These are phyloP conservation scores for Ganaspis brasiliensis DNA, from an alignment of 2,888 invertebrate species.

Conservation along the genomic window DNA sequence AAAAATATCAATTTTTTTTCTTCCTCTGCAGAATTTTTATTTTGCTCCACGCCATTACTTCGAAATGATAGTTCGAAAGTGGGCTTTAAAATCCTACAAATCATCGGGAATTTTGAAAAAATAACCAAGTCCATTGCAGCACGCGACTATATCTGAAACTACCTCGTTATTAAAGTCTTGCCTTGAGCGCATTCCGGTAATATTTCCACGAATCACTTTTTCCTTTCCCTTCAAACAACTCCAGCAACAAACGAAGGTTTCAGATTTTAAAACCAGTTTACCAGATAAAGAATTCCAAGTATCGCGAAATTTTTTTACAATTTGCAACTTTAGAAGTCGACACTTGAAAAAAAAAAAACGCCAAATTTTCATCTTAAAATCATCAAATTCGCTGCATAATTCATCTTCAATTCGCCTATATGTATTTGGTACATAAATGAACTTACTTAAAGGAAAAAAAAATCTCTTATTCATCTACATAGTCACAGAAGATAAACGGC, in stretches of 20 bases:
- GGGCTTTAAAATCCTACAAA: neutral
- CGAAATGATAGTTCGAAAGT: neutral
- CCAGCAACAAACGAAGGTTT: slow-evolving; percentile 6
- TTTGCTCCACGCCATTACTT: too few species aligned
- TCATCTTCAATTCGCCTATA: slow-evolving; percentile 53
- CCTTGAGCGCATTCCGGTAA: slow-evolving; percentile 36
- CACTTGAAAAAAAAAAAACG: too few species aligned
- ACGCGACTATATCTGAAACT: slow-evolving; percentile 31
- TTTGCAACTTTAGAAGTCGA: too few species aligned
- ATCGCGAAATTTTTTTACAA: neutral
- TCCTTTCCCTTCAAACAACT: slow-evolving; percentile 24
- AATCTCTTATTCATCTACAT: slow-evolving; percentile 31
- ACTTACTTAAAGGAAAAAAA: slow-evolving; percentile 31
- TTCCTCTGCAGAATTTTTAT: neutral
- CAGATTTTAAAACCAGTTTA: slow-evolving; percentile 16
- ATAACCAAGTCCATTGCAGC: slow-evolving; percentile 1
- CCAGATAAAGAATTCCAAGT: neutral
- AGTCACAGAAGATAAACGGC: slow-evolving; percentile 36
- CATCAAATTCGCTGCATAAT: slow-evolving; percentile 22
- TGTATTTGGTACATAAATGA: slow-evolving; percentile 32
- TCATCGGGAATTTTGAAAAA: neutral
- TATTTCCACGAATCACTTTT: slow-evolving; percentile 41
- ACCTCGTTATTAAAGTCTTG: slow-evolving; percentile 27
- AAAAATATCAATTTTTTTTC: neutral
- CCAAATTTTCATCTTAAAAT: too few species aligned